Evolutionary conservation across 1,140 invertebrate species (phyloP).

Genomic region (Drosophila insularis): DNA sequence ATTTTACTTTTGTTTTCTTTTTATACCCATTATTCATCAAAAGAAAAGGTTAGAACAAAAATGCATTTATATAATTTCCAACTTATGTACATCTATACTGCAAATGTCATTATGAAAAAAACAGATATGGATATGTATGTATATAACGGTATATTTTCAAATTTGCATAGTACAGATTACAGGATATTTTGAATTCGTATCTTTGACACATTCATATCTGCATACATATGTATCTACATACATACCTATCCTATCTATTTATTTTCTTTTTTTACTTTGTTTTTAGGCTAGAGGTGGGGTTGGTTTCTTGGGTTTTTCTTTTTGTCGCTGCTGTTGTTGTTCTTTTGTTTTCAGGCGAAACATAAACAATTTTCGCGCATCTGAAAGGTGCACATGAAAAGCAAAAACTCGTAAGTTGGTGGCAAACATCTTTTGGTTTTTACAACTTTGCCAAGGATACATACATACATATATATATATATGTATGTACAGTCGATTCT

Average conservation of each 20-base stretch:
- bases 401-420: conserved; percentile 12
- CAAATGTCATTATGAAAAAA: no score
- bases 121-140: no score
- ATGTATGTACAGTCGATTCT: no score
- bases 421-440: conserved; percentile 3
- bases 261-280: no score
- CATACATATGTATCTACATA: background rate
- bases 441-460: background rate
- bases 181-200: background rate
- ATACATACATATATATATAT: no score
- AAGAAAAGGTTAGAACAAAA: no score
- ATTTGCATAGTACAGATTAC: no score
- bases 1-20: conserved; percentile 13
- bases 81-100: no score
- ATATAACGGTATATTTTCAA: no score
- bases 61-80: no score
- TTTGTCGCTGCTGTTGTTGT: conserved; percentile 1
- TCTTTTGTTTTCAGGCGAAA: conserved; percentile 8
- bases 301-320: background rate
- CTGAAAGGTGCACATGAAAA: conserved; percentile 5
- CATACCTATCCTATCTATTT: no score
- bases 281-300: background rate
- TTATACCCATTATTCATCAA: background rate
- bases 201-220: background rate
- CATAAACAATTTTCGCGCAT: conserved; percentile 14